Evolutionary conservation across 2,797 vertebrate genomes (phyloP).

Genomic region (Florisuga fusca): DNA sequence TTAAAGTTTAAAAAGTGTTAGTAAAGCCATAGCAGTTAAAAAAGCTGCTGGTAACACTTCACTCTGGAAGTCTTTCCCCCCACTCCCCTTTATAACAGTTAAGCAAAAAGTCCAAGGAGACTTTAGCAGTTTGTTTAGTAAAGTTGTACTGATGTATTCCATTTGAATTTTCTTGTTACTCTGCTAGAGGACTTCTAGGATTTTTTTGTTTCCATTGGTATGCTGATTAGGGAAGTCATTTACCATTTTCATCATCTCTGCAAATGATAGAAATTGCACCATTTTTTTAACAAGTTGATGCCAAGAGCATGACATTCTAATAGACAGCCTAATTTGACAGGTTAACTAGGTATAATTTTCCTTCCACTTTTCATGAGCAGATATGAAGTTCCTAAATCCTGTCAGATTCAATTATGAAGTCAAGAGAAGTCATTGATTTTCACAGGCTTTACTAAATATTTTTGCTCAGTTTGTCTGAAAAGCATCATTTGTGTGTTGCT

Average conservation of each 20-base stretch:
- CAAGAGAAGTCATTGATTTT: not conserved
- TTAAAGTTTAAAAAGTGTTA: not conserved
- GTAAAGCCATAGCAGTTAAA: not conserved
- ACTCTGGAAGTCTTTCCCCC: not conserved
- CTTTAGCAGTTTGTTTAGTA: not conserved
- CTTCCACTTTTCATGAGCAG: not conserved
- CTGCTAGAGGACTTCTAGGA: not conserved
- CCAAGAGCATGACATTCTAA: not conserved
- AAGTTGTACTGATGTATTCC: not conserved
- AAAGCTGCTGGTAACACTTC: not conserved
- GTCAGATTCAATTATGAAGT: slow-evolving; percentile 5
- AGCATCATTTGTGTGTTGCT: not conserved
- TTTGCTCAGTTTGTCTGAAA: not conserved
- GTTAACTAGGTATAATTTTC: not conserved
- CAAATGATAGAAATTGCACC: not conserved
- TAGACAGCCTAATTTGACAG: not conserved
- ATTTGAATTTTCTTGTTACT: not conserved
- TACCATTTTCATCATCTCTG: not conserved
- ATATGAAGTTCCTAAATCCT: slow-evolving; percentile 22
- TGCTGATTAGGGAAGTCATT: not conserved
- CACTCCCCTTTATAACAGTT: not conserved
- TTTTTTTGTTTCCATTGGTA: not conserved
- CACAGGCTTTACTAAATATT: not conserved
- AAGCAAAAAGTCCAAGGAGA: not conserved
- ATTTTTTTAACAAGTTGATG: not conserved